Base-by-base conservation (phyloP, 2,888 invertebrate genomes). In the Tenthredo distinguenda region DNA sequence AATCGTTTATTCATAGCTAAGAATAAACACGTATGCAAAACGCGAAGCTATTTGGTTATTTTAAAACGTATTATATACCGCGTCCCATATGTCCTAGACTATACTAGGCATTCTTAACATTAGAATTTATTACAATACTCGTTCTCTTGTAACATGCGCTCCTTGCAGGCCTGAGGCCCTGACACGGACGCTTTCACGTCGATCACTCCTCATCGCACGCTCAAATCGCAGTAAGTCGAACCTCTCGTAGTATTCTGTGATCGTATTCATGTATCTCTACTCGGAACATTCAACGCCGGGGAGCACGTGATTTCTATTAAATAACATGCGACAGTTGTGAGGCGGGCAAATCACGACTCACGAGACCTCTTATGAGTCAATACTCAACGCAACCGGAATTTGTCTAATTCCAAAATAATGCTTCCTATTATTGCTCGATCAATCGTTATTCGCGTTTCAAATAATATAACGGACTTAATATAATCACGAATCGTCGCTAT, bases 121-220 rank as follows among this genome's bases (percentile, higher is more conserved):
- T 62, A 62, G 26, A 62, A 62, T 62, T 62, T 26, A 71, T 71
- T 71, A 40, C 37, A 71, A 71, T 74, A 74, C 43, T 74, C 74
- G 43, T 74, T 74, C 43, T 43, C 12, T n/a, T 55, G 21, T 43
- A 74, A 74, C 21, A 26, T 74, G 6, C 74, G 31, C 43, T 21
- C 21, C 21, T 31, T n/a, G 71, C 71, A 40, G n/a, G 40, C 74
- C 74, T 74, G 74, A 74, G 74, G 74, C 74, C 74, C 21, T 74
- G 72, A 55, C 77, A 55, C 77, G 77, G 76, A 34, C 77, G 55
- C 77, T 77, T 77, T 74, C 77, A 31, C 50, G 55, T 77, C 77
- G n/a, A 77, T 77, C 77, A 77, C 7, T 55, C 34, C 68, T 86
- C 86, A 84, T 84, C 65, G 85, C 84, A 58, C 74, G 77, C 50